Conservation (phyloP, 92 coral and sea anemone genomes). For the Epizoanthus illoricatus region DNA sequence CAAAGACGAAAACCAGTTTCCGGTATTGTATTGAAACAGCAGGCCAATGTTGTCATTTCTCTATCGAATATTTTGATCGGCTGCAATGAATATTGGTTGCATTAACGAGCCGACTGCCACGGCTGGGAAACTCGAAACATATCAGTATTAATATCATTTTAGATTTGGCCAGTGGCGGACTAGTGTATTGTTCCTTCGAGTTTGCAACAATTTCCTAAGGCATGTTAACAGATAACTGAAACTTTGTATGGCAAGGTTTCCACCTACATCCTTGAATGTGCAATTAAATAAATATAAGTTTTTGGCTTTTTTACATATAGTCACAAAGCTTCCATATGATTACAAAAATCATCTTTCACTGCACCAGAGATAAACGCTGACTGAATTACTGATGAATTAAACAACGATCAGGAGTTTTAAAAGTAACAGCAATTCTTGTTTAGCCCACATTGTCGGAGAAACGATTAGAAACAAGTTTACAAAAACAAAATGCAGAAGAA, state of each 20-base stretch:
- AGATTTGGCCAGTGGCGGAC: no score
- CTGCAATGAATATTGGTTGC: slow-evolving; percentile 12
- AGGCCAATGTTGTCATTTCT: slow-evolving; percentile 18
- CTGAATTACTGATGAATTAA: slow-evolving; percentile 11
- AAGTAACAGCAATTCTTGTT: neutral
- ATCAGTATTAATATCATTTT: neutral
- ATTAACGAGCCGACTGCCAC: neutral
- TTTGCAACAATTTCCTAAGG: neutral
- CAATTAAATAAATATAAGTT: neutral
- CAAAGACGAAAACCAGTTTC: neutral
- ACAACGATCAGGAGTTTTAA: neutral
- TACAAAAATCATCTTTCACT: neutral
- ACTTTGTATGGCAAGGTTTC: neutral
- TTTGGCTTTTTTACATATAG: neutral
- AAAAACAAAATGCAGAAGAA: slow-evolving; percentile 30
- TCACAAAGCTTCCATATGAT: neutral
- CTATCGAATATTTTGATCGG: slow-evolving; percentile 1
- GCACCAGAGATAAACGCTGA: neutral
- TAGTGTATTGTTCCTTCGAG: neutral
- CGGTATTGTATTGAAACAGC: slow-evolving; percentile 32
- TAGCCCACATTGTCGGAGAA: slow-evolving; percentile 13
- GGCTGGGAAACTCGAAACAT: neutral
- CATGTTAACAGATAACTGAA: neutral
- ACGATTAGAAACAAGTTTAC: slow-evolving; percentile 29
- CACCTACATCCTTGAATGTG: neutral